Evolutionary conservation across 2,797 vertebrate genomes (phyloP), one percentile per base, ranked within the genome.

Genomic region (Neosilurus hyrtlii): DNA sequence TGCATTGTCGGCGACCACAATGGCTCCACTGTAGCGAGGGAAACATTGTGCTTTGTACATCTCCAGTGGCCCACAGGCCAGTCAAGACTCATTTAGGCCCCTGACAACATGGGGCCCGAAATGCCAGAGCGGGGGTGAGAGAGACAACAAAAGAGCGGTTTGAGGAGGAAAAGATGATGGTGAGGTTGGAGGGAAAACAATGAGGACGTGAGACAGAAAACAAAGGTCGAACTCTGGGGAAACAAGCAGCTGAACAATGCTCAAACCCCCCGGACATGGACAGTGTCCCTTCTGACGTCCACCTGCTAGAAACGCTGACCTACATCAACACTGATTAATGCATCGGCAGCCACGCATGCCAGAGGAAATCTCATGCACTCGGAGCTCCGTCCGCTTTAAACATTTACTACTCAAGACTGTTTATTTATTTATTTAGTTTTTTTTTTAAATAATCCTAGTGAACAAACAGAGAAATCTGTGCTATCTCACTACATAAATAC

Each of bases 81-180:
- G 96, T 97, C 96, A 97, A 95, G 96, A 96, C 95, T 96, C 95
- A 97, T 97, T 98, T 97, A 95, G 95, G 92, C 90, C 90, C 93
- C 91, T 91, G 93, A 95, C 95, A 95, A 96, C 90, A 94, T 94
- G 82, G 88, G 94, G 94, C 92, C 94, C 93, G 95, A 96, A 95
- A 96, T 94, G 94, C 96, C 95, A 95, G 91, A 91, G 57, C 16
- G 30, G n/a, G 73, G 66, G 49, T 77, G 65, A 56, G 51, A 91
- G 95, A 94, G 92, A 93, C 94, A 95, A 95, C 92, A 92, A 93
- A 90, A 89, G 89, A 92, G 63, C 77, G 92, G 87, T 93, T 94
- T 92, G 91, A 93, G 89, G 91, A 92, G 89, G 89, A 90, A 91
- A 90, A 88, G 86, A 89, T 86, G 86, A 86, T 68, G 81, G 57